A percentile compares a stretch with the other conserved stretches of the same genome.
These are phyloP conservation scores for Illadopsis cleaveri DNA, from an alignment of 2,113 vertebrate genomes.

Conservation along the genomic window DNA sequence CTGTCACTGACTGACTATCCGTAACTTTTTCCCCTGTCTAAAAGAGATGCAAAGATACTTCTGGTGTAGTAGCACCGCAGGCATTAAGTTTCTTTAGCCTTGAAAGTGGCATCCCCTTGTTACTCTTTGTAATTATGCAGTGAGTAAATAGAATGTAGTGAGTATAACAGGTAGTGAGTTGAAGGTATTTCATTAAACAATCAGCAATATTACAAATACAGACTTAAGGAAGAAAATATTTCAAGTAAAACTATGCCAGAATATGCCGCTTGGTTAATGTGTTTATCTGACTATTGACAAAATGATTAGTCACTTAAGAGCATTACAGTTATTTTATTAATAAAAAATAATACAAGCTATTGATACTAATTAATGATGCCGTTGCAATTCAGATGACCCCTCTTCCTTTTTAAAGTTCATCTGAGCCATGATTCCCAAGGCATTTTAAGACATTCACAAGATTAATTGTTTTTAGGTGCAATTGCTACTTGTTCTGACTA, in stretches of 20 bases:
- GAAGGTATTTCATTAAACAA: not conserved
- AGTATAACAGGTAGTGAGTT: not conserved
- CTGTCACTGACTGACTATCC: not conserved
- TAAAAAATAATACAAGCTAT: not conserved
- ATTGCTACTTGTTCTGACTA: not conserved
- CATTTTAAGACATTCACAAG: not conserved
- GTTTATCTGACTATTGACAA: not conserved
- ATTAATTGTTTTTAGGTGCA: not conserved
- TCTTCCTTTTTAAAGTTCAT: not conserved
- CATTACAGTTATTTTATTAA: not conserved
- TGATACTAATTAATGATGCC: not conserved
- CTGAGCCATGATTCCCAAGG: not conserved
- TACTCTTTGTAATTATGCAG: not conserved
- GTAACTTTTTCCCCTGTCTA: not conserved
- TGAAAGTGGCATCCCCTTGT: not conserved
- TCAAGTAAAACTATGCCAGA: not conserved
- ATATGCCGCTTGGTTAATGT: not conserved
- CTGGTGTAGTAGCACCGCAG: not conserved
- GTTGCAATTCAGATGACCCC: not conserved
- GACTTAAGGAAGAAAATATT: not conserved
- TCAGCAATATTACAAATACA: not conserved
- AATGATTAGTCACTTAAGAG: not conserved
- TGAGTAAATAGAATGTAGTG: not conserved
- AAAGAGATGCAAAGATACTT: not conserved
- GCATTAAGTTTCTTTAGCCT: not conserved